phyloP scores from a whole-genome alignment of 2,888 invertebrate species.

The Ferdinandea cuprea region DNA sequence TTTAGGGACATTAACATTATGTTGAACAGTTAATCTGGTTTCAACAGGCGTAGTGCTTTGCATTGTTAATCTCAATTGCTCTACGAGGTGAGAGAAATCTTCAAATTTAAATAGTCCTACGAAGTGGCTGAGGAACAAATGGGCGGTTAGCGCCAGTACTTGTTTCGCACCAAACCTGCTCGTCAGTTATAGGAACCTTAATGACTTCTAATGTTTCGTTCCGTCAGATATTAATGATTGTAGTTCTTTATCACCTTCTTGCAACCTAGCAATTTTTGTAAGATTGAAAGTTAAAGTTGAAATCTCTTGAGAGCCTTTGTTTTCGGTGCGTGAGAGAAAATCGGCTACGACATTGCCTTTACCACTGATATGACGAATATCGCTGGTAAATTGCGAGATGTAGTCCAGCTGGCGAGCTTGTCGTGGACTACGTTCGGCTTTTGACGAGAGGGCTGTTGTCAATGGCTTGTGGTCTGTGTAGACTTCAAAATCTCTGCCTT shows the following conservation, averaged over 20 bases:
- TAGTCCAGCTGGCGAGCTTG: conserved; percentile 22
- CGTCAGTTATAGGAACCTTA: conserved; percentile 7
- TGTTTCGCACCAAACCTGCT: conserved; percentile 36
- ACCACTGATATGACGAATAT: conserved; percentile 32
- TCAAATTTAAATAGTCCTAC: background rate
- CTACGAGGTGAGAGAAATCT: background rate
- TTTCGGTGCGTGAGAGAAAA: background rate
- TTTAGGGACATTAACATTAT: conserved; percentile 24
- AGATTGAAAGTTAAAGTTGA: conserved; percentile 4
- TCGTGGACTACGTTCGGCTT: conserved; percentile 3
- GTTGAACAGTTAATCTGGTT: background rate
- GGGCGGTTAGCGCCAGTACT: no score
- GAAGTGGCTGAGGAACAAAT: conserved; percentile 22
- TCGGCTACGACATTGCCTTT: conserved; percentile 11
- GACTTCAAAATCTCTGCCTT: conserved; percentile 18
- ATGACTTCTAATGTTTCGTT: conserved; percentile 4
- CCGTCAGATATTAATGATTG: background rate
- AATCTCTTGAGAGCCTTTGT: background rate
- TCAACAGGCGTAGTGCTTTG: conserved; percentile 1
- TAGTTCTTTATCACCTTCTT: conserved; percentile 21
- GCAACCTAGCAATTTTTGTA: conserved; percentile 18
- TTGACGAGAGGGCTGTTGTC: background rate
- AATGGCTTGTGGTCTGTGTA: conserved; percentile 33
- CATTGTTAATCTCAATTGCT: conserved; percentile 15
- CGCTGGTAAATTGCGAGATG: conserved; percentile 30